Evolutionary conservation across 2,113 vertebrate genomes (phyloP).

Genomic region (Pygoscelis antarcticus): DNA sequence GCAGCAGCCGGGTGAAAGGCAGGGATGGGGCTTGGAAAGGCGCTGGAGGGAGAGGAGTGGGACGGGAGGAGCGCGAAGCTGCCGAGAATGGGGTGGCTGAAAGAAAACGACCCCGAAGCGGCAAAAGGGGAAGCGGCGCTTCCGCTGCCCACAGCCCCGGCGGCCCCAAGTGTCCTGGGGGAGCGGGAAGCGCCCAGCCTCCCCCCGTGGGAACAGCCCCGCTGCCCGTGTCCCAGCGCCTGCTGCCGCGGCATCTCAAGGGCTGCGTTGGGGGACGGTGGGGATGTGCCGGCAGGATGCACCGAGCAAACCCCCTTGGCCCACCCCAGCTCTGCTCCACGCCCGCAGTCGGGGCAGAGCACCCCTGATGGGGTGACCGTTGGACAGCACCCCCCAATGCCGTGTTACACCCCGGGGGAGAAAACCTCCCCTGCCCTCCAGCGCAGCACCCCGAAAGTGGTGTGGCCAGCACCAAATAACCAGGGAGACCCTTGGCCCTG

Average conservation of each 20-base stretch:
- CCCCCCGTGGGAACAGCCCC: not conserved
- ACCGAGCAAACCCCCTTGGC: rapidly evolving
- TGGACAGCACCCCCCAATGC: rapidly evolving
- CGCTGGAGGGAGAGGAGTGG: rapidly evolving
- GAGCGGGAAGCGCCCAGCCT: not conserved
- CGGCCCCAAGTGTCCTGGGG: not conserved
- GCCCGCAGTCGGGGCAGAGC: not conserved
- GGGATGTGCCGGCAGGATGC: rapidly evolving
- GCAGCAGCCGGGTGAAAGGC: not conserved
- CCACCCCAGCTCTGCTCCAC: rapidly evolving
- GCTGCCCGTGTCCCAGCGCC: rapidly evolving
- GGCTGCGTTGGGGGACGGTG: rapidly evolving
- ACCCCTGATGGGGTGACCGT: rapidly evolving
- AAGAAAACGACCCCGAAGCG: rapidly evolving
- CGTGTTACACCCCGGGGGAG: rapidly evolving
- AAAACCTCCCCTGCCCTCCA: not conserved
- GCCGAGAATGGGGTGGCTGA: not conserved
- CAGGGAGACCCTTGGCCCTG: not conserved
- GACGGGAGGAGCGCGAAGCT: rapidly evolving
- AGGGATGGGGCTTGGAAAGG: not conserved
- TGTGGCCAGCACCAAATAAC: rapidly evolving
- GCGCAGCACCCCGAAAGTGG: rapidly evolving
- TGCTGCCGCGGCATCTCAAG: rapidly evolving
- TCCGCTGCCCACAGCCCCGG: not conserved
- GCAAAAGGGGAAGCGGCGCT: not conserved